Conservation (phyloP, 1,140 invertebrate genomes). For the Drosophila jambulina region DNA sequence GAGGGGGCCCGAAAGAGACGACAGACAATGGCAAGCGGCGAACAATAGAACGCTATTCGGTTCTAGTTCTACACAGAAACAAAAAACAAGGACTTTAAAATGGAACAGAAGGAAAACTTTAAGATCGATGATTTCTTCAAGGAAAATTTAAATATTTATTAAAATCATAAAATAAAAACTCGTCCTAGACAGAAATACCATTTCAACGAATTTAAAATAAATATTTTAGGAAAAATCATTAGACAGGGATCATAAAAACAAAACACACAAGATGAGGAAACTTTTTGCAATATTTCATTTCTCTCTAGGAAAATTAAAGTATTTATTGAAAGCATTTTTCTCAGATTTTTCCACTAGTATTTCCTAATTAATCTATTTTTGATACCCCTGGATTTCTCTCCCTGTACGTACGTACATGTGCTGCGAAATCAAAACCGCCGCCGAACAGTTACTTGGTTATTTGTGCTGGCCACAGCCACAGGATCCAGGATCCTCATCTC, state of each 20-base stretch:
- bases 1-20: constrained; percentile 9
- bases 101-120: not conserved
- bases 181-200: no score
- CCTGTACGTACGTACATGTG: constrained; percentile 19
- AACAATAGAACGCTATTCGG: constrained; percentile 62
- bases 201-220: no score
- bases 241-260: no score
- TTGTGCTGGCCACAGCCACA: constrained; percentile 58
- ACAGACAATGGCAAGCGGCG: constrained; percentile 52
- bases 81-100: not conserved
- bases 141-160: not conserved
- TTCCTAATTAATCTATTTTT: not conserved
- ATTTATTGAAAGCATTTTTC: no score
- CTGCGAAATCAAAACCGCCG: constrained; percentile 74
- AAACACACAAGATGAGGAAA: no score
- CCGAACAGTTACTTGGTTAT: constrained; percentile 57
- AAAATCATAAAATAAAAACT: not conserved
- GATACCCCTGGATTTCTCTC: not conserved
- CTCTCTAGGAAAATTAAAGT: no score
- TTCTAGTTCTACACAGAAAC: constrained; percentile 4
- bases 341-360: no score
- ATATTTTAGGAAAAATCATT: no score
- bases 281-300: no score
- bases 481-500: constrained; percentile 35
- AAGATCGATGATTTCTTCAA: not conserved